Percentiles rank a stretch among this genome's conserved stretches.
Conservation (phyloP, 2,113 vertebrate genomes). For the Henicopernis longicauda region DNA sequence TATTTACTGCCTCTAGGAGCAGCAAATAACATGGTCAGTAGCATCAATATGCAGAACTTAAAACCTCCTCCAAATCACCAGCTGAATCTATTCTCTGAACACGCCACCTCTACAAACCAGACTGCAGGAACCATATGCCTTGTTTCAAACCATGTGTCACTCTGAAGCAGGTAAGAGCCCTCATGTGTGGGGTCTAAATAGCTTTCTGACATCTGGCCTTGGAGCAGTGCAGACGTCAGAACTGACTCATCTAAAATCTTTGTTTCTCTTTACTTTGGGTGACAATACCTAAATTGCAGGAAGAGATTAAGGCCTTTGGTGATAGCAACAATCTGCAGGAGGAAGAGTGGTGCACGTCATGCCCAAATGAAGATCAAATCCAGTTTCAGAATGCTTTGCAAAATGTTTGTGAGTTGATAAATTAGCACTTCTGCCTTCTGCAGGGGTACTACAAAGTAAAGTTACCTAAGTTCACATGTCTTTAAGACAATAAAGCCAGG, state of each 20-base stretch:
- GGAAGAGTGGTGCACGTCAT: accelerated
- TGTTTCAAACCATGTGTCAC: accelerated
- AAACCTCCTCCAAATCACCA: background rate
- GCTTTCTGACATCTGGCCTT: background rate
- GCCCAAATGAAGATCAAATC: background rate
- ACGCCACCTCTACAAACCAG: background rate
- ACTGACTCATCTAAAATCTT: background rate
- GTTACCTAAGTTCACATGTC: background rate
- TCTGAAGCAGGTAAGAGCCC: background rate
- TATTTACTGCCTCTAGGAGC: background rate
- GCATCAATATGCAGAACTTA: background rate
- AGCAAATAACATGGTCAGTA: background rate
- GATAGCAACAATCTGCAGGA: background rate
- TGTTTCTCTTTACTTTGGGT: background rate
- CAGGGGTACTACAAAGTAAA: background rate
- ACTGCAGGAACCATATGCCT: background rate
- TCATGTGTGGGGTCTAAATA: accelerated
- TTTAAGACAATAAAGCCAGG: background rate
- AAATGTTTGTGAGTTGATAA: background rate
- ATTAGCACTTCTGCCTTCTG: background rate
- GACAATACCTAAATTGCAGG: background rate
- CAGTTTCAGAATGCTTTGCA: background rate
- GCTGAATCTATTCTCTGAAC: background rate
- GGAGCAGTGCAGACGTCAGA: accelerated
- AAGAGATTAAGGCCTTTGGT: background rate